Base-by-base conservation (phyloP, 2,797 vertebrate species). In the Enteromius thamalakanensis region DNA sequence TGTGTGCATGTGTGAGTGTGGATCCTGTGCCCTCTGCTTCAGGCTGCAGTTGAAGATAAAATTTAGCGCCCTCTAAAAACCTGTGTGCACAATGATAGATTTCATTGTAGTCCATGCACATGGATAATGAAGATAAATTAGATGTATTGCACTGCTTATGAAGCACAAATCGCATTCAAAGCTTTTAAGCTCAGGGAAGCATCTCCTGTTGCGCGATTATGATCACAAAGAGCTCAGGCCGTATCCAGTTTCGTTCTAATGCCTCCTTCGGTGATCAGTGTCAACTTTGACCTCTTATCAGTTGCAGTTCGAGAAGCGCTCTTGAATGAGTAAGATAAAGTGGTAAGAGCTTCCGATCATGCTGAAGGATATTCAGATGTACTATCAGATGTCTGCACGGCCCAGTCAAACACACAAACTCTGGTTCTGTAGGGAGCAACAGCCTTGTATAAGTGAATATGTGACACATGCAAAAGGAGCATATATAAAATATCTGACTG, bases 401-500 rank as follows among this genome's bases (percentile, higher is more conserved):
- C 67, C 58, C 68, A 62, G 21, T 79, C 80, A 80, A 67, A 76
- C 62, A 80, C 71, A 76, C 62, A 51, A 72, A 65, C 60, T 32
- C 75, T 15, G 37, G 75, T 26, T 53, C 47, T 70, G 64, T 67
- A 15, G 70, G 32, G 42, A 15, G 47, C n/a, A 72, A 15, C 14
- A 42, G 47, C 12, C 23, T 76, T 75, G 79, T 49, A 81, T 76
- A 80, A 76, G 78, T 68, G 58, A 69, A 81, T 74, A 51, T 17
- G 62, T 17, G 14, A 64, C 6, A 32, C 62, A 32, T 65, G 51
- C 85, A 85, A 75, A 87, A 84, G 79, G 69, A 51, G 72, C 76
- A 89, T 90, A 85, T 90, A 90, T 91, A 90, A 88, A 86, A 85
- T 80, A 88, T 89, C 51, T 70, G 78, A 81, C 85, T 90, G 89